Base-by-base conservation (phyloP, 2,888 invertebrate genomes). In the Sphaerophoria rueppellii region DNA sequence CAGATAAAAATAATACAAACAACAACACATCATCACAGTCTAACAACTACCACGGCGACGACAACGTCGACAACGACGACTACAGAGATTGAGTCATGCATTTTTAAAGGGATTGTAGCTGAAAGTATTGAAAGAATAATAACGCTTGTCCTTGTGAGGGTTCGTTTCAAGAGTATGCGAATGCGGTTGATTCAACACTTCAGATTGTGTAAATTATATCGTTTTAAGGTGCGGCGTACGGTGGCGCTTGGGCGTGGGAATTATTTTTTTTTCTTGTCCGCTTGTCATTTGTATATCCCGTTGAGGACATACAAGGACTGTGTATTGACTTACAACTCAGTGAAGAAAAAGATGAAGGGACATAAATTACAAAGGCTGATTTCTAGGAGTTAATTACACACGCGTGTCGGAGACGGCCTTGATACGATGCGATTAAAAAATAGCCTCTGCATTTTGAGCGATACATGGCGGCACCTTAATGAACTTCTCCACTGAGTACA, bases 111-210 rank as follows among this genome's bases (percentile, higher is more conserved):
- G 63, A 5, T n/a, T 35, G 43, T 1, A 4, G 9, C 48, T 3
- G 12, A 35, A 48, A 35, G 54, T 60, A 57, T 43, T 43, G 40
- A 11, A 71, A 52, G 35, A 43, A 43, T 11, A 43, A 77, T 63
- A 72, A 72, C 81, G 73, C 73, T 63, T 69, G 65, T 85, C 72
- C 85, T 85, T 81, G 83, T 70, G 80, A 24, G 24, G 24, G 24
- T 24, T 24, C 9, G 69, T 60, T 6, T 24, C 2, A 9, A 52
- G 32, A 16, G 58, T 40, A 40, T 40, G 9, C 7, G 40, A 40
- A 24, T 14, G 77, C 70, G 43, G 32, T 46, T 54, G 11, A 43
- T 43, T 69, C 65, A 71, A 14, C 57, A 67, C 37, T 72, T 58
- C 60, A 34, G 76, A 58, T 72, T 75, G 74, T 57, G 55, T 32